These are phyloP conservation scores for Drosophila pseudoobscura DNA, from an alignment of 1,140 invertebrate species.

Conservation along the genomic window DNA sequence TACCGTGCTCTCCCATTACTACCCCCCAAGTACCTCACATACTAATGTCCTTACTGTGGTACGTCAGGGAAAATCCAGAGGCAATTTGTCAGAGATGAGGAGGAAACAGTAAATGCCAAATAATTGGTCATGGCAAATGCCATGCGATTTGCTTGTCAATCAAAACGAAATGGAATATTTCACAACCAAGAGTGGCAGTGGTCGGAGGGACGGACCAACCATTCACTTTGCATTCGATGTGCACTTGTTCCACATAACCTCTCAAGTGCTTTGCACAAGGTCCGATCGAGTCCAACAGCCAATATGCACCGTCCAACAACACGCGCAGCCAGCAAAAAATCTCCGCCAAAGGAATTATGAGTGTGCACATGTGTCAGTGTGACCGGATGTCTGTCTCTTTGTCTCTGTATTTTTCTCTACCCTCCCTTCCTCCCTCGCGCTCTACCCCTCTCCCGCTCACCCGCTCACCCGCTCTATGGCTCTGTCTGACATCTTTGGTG, in stretches of 20 bases:
- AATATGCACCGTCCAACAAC: no score
- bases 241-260: conserved; percentile 5
- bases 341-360: conserved; percentile 13
- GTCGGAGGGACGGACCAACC: background rate
- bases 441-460: conserved; percentile 1
- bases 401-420: conserved; percentile 11
- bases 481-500: conserved; percentile 17
- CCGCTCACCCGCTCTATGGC: background rate
- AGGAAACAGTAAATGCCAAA: conserved; percentile 50
- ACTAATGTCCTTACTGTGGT: background rate
- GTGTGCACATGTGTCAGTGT: background rate
- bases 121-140: conserved; percentile 56
- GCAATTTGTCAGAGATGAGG: conserved; percentile 37
- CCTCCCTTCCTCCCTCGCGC: conserved; percentile 3
- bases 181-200: conserved; percentile 1
- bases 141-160: conserved; percentile 44
- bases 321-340: background rate
- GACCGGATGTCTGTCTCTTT: conserved; percentile 38
- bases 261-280: conserved; percentile 25
- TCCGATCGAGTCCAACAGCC: background rate
- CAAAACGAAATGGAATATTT: conserved; percentile 23
- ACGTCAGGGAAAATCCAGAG: conserved; percentile 5
- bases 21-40: no score
- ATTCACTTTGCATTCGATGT: conserved; percentile 18
- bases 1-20: background rate